phyloP scores from a whole-genome alignment of 2,888 invertebrate species.

The Lasius fuliginosus region DNA sequence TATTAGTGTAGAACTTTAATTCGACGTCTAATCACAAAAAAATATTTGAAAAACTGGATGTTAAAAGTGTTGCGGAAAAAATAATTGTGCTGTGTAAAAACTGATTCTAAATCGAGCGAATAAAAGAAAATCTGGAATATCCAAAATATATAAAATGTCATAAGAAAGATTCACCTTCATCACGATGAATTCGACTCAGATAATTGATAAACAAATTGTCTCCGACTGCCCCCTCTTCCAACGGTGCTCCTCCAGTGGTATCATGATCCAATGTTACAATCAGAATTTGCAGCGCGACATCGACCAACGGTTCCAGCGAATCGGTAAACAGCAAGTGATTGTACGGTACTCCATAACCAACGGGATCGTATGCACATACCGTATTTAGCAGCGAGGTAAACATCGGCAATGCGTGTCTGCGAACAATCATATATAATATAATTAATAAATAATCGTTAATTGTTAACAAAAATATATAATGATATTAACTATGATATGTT shows the following conservation, averaged over 20 bases:
- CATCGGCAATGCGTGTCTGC: slow-evolving; percentile 96
- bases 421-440: background rate
- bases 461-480: background rate
- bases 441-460: background rate
- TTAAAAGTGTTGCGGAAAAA: background rate
- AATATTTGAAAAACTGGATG: slow-evolving; percentile 5
- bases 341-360: slow-evolving; percentile 99
- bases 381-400: slow-evolving; percentile 99
- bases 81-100: slow-evolving; percentile 5
- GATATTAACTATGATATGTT: background rate
- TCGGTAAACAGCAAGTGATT: slow-evolving; percentile 98
- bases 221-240: slow-evolving; percentile 88
- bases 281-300: slow-evolving; percentile 96
- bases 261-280: slow-evolving; percentile 99
- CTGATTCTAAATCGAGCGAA: background rate
- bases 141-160: background rate
- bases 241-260: slow-evolving; percentile 88
- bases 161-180: slow-evolving; percentile 89
- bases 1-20: slow-evolving; percentile 7
- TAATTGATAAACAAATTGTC: slow-evolving; percentile 99
- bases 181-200: slow-evolving; percentile 98
- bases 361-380: slow-evolving; percentile 99
- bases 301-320: slow-evolving; percentile 97
- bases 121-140: background rate
- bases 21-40: background rate